These are phyloP conservation scores for Drosophila ustulata DNA, from an alignment of 2,888 invertebrate species.

Conservation along the genomic window DNA sequence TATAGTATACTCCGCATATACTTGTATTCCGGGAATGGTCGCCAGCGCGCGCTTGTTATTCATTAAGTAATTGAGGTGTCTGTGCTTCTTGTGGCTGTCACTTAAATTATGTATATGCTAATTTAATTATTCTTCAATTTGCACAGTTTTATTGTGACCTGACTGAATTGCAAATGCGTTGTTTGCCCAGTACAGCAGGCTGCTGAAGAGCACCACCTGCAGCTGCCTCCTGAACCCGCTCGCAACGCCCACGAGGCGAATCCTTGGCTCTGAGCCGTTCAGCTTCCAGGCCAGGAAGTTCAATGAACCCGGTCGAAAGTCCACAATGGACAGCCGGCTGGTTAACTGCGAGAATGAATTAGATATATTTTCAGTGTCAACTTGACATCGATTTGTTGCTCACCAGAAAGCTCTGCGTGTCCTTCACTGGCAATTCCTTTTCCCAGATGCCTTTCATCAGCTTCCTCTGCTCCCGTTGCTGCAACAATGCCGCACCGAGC, in stretches of 20 bases:
- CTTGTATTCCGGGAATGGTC: conserved; percentile 6
- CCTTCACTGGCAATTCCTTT: conserved; percentile 22
- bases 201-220: conserved; percentile 25
- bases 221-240: conserved; percentile 35
- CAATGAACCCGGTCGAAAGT: conserved; percentile 33
- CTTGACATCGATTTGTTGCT: not conserved
- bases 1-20: not conserved
- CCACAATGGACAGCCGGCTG: conserved; percentile 18
- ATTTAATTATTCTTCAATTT: conserved; percentile 76
- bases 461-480: conserved; percentile 33
- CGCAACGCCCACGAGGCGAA: not conserved
- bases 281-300: conserved; percentile 35
- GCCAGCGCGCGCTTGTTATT: conserved; percentile 51
- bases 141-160: conserved; percentile 54
- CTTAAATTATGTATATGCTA: conserved; percentile 72
- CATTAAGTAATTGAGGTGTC: conserved; percentile 74
- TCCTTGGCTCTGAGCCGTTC: not conserved
- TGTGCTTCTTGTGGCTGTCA: conserved; percentile 50
- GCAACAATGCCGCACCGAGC: conserved; percentile 42
- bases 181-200: conserved; percentile 35
- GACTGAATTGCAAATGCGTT: conserved; percentile 27
- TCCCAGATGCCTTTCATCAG: conserved; percentile 33
- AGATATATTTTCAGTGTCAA: not conserved
- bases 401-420: conserved; percentile 49
- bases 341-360: conserved; percentile 25